A percentile compares a stretch with the other conserved stretches of the same genome.
Conservation (phyloP, 64 coral and sea anemone species). For the Pocillopora damicornis region DNA sequence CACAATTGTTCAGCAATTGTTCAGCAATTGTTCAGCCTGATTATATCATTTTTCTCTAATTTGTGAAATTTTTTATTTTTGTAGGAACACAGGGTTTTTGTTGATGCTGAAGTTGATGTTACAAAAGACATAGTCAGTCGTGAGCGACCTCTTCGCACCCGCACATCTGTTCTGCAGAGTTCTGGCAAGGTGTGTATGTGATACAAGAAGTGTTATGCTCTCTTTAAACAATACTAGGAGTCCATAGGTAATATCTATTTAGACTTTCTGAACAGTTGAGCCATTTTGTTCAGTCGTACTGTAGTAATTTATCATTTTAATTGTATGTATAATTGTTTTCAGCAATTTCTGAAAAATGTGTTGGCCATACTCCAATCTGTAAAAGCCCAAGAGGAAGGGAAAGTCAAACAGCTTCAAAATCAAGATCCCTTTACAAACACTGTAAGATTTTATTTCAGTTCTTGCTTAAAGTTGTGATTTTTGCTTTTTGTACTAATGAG, state of each 20-base stretch:
- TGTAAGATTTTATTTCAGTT: neutral
- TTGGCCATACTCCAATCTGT: slow-evolving; percentile 95
- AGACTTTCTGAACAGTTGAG: no score
- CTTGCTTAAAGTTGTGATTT: no score
- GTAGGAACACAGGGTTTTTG: slow-evolving; percentile 94
- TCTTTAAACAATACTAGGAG: no score
- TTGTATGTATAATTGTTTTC: neutral
- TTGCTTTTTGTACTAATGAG: no score
- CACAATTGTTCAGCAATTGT: no score
- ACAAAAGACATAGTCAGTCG: slow-evolving; percentile 97
- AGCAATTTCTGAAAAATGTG: slow-evolving; percentile 90
- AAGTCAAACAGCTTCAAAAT: slow-evolving; percentile 73
- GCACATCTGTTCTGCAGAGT: slow-evolving; percentile 88
- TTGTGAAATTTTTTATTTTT: neutral
- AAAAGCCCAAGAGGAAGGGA: slow-evolving; percentile 91
- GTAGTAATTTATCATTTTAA: neutral
- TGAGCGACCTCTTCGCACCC: slow-evolving; percentile 81
- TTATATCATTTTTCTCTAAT: no score
- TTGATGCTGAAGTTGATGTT: slow-evolving; percentile 98
- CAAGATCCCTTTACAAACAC: slow-evolving; percentile 42
- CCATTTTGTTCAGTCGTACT: no score
- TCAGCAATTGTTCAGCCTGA: no score
- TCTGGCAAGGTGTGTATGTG: slow-evolving; percentile 91
- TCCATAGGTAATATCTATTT: no score
- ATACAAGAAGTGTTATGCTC: neutral